Conservation (phyloP, 92 coral and sea anemone species). For the Nematostella vectensis region DNA sequence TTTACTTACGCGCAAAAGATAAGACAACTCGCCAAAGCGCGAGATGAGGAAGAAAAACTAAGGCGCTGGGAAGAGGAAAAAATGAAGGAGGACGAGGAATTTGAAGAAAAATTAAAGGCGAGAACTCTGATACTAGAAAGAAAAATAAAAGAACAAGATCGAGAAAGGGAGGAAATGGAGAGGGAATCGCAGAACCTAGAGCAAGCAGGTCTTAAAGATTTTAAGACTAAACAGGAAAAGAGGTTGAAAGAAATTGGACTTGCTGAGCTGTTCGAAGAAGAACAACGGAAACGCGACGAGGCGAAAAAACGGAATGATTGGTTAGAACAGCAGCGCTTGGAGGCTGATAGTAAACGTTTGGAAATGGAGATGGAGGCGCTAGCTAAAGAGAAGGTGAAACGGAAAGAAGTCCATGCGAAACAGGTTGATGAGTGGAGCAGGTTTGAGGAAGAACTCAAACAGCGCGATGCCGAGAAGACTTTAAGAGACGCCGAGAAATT, state of each 20-base stretch:
- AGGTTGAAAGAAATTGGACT: constrained; percentile 28
- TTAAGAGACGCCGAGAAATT: constrained; percentile 8
- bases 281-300: constrained; percentile 28
- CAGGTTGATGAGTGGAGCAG: constrained; percentile 39
- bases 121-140: constrained; percentile 8
- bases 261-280: constrained; percentile 31
- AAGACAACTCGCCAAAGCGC: constrained; percentile 26
- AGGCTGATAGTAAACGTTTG: constrained; percentile 27
- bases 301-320: constrained; percentile 19
- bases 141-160: constrained; percentile 14
- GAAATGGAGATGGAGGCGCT: constrained; percentile 39
- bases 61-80: constrained; percentile 46
- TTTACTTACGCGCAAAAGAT: constrained; percentile 25
- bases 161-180: constrained; percentile 31
- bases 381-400: constrained; percentile 37
- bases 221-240: constrained; percentile 34
- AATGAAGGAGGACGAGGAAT: constrained; percentile 37
- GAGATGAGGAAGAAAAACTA: constrained; percentile 27
- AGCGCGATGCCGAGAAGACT: constrained; percentile 2
- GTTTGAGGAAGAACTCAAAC: constrained; percentile 10
- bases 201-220: constrained; percentile 17
- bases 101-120: constrained; percentile 14
- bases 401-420: constrained; percentile 20
- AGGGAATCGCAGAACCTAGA: background rate
- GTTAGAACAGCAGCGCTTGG: constrained; percentile 28